Percentiles rank a stretch among this genome's conserved stretches.
phyloP scores from a whole-genome alignment of 1,140 invertebrate genomes.

The Hetaerina americana region DNA sequence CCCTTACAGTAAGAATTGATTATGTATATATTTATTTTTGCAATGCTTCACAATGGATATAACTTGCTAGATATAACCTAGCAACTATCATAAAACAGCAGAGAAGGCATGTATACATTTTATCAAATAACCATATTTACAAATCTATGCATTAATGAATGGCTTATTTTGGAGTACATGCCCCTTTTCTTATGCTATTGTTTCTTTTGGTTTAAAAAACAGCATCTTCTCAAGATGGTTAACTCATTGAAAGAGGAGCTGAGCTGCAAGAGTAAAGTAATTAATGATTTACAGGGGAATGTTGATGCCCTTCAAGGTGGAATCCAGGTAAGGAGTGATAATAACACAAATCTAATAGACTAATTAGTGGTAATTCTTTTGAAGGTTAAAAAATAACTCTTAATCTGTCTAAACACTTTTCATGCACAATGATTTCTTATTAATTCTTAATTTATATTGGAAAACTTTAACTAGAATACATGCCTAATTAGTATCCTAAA shows the following conservation, averaged over 20 bases:
- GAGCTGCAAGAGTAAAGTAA: not conserved
- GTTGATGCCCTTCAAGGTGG: not conserved
- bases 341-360: not conserved
- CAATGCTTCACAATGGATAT: not conserved
- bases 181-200: not conserved
- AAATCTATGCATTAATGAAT: not conserved
- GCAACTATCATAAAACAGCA: not conserved
- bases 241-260: not conserved
- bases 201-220: not conserved
- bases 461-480: not conserved
- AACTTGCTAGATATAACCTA: not conserved
- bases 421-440: not conserved
- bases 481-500: not conserved
- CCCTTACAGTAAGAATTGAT: not conserved
- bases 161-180: not conserved
- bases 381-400: not conserved
- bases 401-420: not conserved
- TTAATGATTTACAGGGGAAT: not conserved
- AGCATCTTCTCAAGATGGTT: not conserved
- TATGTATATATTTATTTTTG: not conserved
- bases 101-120: not conserved
- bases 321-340: not conserved
- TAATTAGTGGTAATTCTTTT: not conserved
- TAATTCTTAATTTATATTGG: not conserved
- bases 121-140: not conserved